phyloP scores from a whole-genome alignment of 1,140 invertebrate species.

The Drosophila truncata region DNA sequence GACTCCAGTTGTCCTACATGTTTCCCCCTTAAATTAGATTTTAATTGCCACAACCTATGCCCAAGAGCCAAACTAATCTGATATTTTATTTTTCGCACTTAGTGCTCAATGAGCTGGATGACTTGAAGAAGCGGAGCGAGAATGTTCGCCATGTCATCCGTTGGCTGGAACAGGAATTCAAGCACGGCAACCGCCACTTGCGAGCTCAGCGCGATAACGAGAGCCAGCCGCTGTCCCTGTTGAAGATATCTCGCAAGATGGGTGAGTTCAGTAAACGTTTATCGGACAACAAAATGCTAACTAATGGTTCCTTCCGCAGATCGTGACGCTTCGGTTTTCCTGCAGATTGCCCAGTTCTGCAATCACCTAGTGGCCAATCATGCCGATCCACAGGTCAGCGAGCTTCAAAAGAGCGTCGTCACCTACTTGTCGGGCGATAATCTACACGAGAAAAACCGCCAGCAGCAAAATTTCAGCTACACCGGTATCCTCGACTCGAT shows the following conservation, averaged over 20 bases:
- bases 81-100: background rate
- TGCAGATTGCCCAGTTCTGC: slow-evolving; percentile 84
- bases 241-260: slow-evolving; percentile 90
- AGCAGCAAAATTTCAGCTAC: slow-evolving; percentile 82
- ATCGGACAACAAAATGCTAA: background rate
- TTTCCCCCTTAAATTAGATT: background rate
- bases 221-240: slow-evolving; percentile 89
- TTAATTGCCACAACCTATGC: background rate
- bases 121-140: slow-evolving; percentile 91
- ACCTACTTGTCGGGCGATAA: slow-evolving; percentile 83
- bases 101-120: slow-evolving; percentile 95
- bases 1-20: background rate
- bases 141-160: slow-evolving; percentile 95
- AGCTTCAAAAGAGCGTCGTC: slow-evolving; percentile 79
- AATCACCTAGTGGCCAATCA: slow-evolving; percentile 84
- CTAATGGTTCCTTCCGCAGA: slow-evolving; percentile 49
- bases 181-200: slow-evolving; percentile 93
- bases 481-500: slow-evolving; percentile 83
- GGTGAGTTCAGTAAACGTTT: slow-evolving; percentile 52
- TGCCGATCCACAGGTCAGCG: slow-evolving; percentile 76
- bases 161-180: slow-evolving; percentile 95
- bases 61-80: slow-evolving; percentile 5
- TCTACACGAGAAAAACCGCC: slow-evolving; percentile 80
- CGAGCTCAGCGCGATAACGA: slow-evolving; percentile 93
- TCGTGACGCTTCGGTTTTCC: slow-evolving; percentile 80